A percentile compares a stretch with the other conserved stretches of the same genome.
Evolutionary conservation across 2,888 invertebrate species (phyloP).

Genomic region (Ophioninae sp.): DNA sequence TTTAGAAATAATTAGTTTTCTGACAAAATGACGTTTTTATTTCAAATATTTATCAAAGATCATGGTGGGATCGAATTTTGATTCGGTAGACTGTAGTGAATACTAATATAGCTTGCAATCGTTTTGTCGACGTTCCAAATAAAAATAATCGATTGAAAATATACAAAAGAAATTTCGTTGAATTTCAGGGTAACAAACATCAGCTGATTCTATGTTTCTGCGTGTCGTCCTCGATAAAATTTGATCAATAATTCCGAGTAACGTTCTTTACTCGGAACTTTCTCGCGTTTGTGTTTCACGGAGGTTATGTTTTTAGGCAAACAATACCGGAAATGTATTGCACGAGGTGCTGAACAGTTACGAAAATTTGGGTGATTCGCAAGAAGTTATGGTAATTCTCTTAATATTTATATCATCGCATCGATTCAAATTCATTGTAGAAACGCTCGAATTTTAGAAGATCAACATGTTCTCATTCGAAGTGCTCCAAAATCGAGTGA

Average conservation of each 20-base stretch:
- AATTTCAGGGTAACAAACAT: too few relatives aligned
- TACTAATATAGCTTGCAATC: neutral
- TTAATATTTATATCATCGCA: neutral
- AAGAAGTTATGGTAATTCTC: conserved; percentile 23
- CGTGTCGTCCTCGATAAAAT: too few relatives aligned
- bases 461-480: conserved; percentile 41
- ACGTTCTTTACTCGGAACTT: too few relatives aligned
- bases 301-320: conserved; percentile 25
- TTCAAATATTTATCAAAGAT: too few relatives aligned
- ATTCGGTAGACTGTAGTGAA: neutral
- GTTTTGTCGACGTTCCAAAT: neutral
- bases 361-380: neutral
- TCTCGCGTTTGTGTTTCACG: too few relatives aligned
- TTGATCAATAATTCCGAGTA: too few relatives aligned
- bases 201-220: too few relatives aligned
- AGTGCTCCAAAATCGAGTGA: conserved; percentile 41
- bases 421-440: neutral
- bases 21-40: too few relatives aligned
- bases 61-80: too few relatives aligned
- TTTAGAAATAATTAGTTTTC: too few relatives aligned
- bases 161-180: too few relatives aligned
- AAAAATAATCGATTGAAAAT: neutral
- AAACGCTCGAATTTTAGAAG: conserved; percentile 3
- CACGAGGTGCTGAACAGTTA: conserved; percentile 26
- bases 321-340: conserved; percentile 29